A percentile compares a stretch with the other conserved stretches of the same genome.
These are phyloP conservation scores for Vanessa tameamea DNA, from an alignment of 1,140 invertebrate species.

Conservation along the genomic window DNA sequence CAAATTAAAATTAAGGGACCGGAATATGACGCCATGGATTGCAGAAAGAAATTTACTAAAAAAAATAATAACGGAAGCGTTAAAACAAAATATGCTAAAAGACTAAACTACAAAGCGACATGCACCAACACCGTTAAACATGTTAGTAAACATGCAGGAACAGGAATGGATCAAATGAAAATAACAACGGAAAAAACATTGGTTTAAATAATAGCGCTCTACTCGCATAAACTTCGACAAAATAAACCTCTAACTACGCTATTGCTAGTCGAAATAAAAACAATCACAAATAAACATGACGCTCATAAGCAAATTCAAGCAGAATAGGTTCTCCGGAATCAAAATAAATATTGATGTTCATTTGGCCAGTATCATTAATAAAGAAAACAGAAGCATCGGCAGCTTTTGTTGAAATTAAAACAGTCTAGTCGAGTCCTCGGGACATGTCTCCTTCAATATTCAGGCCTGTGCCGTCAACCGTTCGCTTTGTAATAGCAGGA, in stretches of 20 bases:
- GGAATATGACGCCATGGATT: constrained; percentile 39
- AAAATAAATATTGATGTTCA: constrained; percentile 75
- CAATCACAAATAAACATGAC: constrained; percentile 77
- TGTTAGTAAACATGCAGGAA: constrained; percentile 74
- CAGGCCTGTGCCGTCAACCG: constrained; percentile 11
- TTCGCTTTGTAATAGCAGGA: constrained; percentile 36
- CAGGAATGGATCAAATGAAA: constrained; percentile 58
- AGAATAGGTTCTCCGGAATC: constrained; percentile 81
- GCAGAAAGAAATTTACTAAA: constrained; percentile 56
- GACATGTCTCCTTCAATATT: constrained; percentile 29
- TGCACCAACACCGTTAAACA: constrained; percentile 63
- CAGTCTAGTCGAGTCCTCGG: constrained; percentile 31
- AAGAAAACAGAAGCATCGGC: constrained; percentile 65
- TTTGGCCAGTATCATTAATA: constrained; percentile 78
- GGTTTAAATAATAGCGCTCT: constrained; percentile 76
- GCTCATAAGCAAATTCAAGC: constrained; percentile 79
- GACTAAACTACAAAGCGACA: constrained; percentile 68
- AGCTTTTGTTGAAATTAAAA: constrained; percentile 40
- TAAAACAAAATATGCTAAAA: constrained; percentile 62
- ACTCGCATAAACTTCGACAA: constrained; percentile 70
- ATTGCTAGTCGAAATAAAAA: constrained; percentile 62
- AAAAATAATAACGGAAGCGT: constrained; percentile 60
- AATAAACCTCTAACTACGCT: constrained; percentile 72
- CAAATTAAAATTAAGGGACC: constrained; percentile 31
- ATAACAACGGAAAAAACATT: constrained; percentile 77